Evolutionary conservation across 2,797 vertebrate genomes (phyloP), one percentile per base, ranked within the genome.

Genomic region (Pseudomugil gertrudae): DNA sequence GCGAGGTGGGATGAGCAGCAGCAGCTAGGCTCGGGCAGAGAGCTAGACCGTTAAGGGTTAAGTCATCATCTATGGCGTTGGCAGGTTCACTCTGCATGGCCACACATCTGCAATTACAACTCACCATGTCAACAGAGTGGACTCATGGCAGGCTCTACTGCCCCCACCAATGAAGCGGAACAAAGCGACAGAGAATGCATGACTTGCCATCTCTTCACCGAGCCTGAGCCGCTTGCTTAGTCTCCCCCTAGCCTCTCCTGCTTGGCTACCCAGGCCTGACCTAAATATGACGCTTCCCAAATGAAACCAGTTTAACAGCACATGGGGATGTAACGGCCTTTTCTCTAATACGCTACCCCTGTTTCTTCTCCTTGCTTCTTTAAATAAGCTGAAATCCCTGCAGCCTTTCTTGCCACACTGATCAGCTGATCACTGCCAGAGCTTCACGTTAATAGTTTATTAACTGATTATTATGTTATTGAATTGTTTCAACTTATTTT

Each of bases 401-500:
- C 66, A 60, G 63, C 63, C 53, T 63, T 58, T 76, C 52, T 52
- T 69, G 24, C 75, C 64, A 66, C 48, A n/a, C 26, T 23, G 26
- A 81, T 86, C 74, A 71, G 75, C 55, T 60, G 56, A 65, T 54
- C 72, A 63, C n/a, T n/a, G n/a, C n/a, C n/a, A n/a, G n/a, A n/a
- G n/a, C n/a, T n/a, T n/a, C n/a, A n/a, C n/a, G n/a, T n/a, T n/a
- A n/a, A n/a, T n/a, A 81, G 83, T 79, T 47, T 71, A 82, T 33
- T 74, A 73, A 68, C 85, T 82, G 87, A 87, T 90, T 92, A 92
- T 89, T 88, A 84, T 74, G 84, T 90, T 90, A 90, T 78, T 57
- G 40, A 83, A 87, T 75, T 40, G 80, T 71, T 78, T 88, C 30
- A 75, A 63, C 69, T 72, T 80, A 81, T 88, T 86, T 86, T 82